phyloP scores from a whole-genome alignment of 64 coral and sea anemone genomes.

The Stylophora pistillata region DNA sequence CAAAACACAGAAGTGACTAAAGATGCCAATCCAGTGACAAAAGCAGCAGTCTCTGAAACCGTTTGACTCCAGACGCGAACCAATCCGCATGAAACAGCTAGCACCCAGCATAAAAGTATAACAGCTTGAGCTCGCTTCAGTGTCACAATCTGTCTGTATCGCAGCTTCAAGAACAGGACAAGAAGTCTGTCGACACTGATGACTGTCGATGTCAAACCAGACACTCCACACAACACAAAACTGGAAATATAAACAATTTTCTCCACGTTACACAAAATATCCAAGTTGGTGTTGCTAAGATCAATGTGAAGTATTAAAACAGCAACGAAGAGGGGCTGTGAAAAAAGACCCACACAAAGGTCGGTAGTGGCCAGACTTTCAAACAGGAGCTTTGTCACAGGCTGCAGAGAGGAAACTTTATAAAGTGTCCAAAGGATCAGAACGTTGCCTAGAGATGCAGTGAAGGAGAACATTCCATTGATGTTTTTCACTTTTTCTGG shows the following conservation, averaged over 20 bases:
- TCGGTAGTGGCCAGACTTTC: background rate
- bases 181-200: background rate
- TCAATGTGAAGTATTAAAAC: background rate
- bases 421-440: background rate
- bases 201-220: background rate
- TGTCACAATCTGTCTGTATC: constrained; percentile 7
- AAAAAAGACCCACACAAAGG: background rate
- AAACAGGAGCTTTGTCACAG: background rate
- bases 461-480: background rate
- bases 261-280: background rate
- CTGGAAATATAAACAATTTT: background rate
- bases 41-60: background rate
- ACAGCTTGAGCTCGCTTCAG: background rate
- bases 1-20: background rate
- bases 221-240: background rate
- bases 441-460: background rate
- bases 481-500: too few species aligned
- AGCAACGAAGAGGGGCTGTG: background rate
- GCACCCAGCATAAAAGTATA: background rate
- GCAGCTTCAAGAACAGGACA: background rate
- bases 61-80: background rate
- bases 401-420: background rate
- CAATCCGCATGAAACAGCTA: background rate
- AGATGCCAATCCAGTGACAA: background rate
- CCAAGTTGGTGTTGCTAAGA: background rate